Conservation (phyloP, 2,797 vertebrate genomes). For the Sebastes minor region DNA sequence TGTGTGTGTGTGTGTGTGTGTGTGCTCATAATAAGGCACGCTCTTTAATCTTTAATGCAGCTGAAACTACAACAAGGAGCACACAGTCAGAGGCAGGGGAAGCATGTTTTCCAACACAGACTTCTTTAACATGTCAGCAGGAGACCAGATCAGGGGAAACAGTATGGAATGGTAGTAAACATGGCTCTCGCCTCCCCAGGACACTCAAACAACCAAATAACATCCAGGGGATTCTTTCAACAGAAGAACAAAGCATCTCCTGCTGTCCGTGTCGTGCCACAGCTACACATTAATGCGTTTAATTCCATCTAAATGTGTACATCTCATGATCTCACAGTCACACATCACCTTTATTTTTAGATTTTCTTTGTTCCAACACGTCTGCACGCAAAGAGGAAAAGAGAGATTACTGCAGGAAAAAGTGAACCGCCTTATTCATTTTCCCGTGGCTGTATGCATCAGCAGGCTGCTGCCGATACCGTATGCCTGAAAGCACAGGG, state of each 20-base stretch:
- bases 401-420: constrained; percentile 48
- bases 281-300: not conserved
- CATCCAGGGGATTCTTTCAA: not conserved
- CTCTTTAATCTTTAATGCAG: constrained; percentile 75
- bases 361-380: constrained; percentile 12
- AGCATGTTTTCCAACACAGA: constrained; percentile 50
- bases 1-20: constrained; percentile 11
- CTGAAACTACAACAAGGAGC: constrained; percentile 67
- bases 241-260: not conserved
- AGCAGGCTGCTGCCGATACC: constrained; percentile 31
- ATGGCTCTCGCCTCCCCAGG: constrained; percentile 6
- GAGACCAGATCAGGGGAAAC: constrained; percentile 45
- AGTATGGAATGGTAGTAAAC: constrained; percentile 43
- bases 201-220: constrained; percentile 24
- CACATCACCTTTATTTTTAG: constrained; percentile 32
- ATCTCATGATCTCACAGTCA: constrained; percentile 4
- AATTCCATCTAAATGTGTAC: not conserved
- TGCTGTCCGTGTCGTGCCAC: not conserved
- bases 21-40: constrained; percentile 58
- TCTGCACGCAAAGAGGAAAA: constrained; percentile 10
- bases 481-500: constrained; percentile 20
- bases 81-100: constrained; percentile 55
- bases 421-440: constrained; percentile 42
- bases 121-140: constrained; percentile 52
- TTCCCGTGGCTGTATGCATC: constrained; percentile 48